Evolutionary conservation across 2,888 invertebrate genomes (phyloP).

Genomic region (Cantharis rustica): DNA sequence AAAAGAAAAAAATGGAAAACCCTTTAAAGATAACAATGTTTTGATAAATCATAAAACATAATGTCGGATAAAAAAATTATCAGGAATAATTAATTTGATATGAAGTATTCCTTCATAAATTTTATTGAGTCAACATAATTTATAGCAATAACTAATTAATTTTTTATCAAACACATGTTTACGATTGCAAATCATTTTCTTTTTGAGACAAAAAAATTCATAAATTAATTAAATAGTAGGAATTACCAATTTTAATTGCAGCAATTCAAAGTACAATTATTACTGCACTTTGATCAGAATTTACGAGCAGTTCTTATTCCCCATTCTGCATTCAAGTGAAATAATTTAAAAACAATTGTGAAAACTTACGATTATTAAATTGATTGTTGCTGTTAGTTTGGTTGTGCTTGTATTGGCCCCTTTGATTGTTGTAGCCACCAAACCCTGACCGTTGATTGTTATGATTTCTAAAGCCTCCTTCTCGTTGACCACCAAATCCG

Average conservation of each 20-base stretch:
- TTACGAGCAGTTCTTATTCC: neutral
- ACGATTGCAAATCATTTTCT: neutral
- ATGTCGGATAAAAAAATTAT: neutral
- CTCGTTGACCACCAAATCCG: slow-evolving; percentile 46
- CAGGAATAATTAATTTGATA: neutral
- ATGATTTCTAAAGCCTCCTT: slow-evolving; percentile 50
- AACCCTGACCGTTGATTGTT: slow-evolving; percentile 59
- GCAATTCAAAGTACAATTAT: neutral
- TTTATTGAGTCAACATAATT: neutral
- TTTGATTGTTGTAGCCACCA: slow-evolving; percentile 55
- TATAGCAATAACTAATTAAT: neutral
- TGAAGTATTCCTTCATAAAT: neutral
- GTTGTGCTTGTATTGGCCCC: slow-evolving; percentile 58
- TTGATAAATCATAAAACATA: neutral
- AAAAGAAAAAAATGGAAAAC: neutral
- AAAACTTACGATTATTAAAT: slow-evolving; percentile 53
- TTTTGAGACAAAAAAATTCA: neutral
- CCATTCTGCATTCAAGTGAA: neutral
- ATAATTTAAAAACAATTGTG: neutral
- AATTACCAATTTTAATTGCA: neutral
- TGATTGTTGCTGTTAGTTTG: slow-evolving; percentile 55
- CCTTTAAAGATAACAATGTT: neutral
- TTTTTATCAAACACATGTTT: neutral
- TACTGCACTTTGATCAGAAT: neutral
- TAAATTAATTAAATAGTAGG: neutral